Evolutionary conservation across 2,888 invertebrate species (phyloP), one percentile per base, ranked within the genome.

Genomic region (Eupithecia abbreviata): DNA sequence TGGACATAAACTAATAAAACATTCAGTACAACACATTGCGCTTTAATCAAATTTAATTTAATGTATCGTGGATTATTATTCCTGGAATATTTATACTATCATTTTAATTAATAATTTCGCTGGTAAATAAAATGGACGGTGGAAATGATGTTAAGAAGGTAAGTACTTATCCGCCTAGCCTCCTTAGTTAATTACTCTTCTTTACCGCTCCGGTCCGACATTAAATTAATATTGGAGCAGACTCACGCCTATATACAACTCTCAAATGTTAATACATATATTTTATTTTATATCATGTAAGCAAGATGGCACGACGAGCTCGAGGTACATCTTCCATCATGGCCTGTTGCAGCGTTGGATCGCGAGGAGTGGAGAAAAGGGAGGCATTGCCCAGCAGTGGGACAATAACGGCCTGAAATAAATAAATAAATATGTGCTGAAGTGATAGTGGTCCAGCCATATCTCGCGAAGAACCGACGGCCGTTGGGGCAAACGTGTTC

Each of bases 1-100:
- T 72, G 49, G 72, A 41, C 41, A 51, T n/a, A 71, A 73, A 70
- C 71, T 41, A 76, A 76, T 75, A 72, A 41, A 47, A 47, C 18
- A 42, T 71, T 58, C 18, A 47, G 62, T 69, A 42, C 18, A 62
- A 62, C 58, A 43, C 43, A 68, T 49, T 49, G 6, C n/a, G 47
- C 12, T 68, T 10, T 4, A 18, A 47, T 47, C 30, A n/a, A 69
- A 69, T 69, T 18, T 47, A 49, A 69, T 69, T 69, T 47, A 49
- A 69, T 69, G 30, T 47, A 69, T 18, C 13, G 30, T 45, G 69
- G 47, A 49, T 49, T 69, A 69, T 69, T 41, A 3, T 2, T 13
- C 30, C 12, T 45, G 4, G 69, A 47, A 4, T 68, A 67, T 67
- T 67, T 68, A n/a, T n/a, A n/a, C n/a, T n/a, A 68, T 18, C 43